Base-by-base conservation (phyloP, 2,113 vertebrate species). In the Chascanopsetta lugubris region DNA sequence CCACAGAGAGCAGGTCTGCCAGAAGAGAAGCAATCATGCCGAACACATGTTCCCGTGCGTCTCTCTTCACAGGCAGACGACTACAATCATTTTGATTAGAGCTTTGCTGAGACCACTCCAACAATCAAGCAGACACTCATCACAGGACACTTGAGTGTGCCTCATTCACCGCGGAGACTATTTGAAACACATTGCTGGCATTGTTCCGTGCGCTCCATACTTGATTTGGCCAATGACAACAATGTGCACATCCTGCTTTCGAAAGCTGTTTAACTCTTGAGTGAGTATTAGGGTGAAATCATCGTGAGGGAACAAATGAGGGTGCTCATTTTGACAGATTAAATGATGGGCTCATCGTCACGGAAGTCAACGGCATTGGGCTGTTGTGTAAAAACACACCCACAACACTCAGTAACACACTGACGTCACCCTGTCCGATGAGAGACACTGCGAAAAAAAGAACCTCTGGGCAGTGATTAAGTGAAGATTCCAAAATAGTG, bases 61-160 rank as follows among this genome's bases (percentile, higher is more conserved):
- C 82, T 83, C 82, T 83, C 84, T 87, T 82, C 77, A 84, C 76
- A 79, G 76, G 79, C 71, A 85, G 73, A 82, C 77, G 22, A 79
- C 82, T 77, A 75, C 83, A 90, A 90, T 89, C 85, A 86, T 69
- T 82, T 76, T 85, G 87, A 89, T 87, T 88, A 85, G 63, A 46
- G 75, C 79, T 85, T 83, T 82, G 80, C 79, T 88, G 79, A 80
- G 65, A 69, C 78, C 87, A 78, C 89, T 90, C 73, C 49, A 85
- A 80, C 84, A 89, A 90, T 90, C 87, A 89, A 69, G 78, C 69
- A 61, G 68, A 66, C 75, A 55, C 80, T 86, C 81, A 65, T 85
- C 69, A 75, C 70, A 50, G 72, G 63, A 80, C 79, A 83, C 81
- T 81, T 8, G 63, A 80, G 58, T 25, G 32, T 63, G 72, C 67